Base-by-base conservation (phyloP, 2,888 invertebrate species). In the Ormia ochracea region DNA sequence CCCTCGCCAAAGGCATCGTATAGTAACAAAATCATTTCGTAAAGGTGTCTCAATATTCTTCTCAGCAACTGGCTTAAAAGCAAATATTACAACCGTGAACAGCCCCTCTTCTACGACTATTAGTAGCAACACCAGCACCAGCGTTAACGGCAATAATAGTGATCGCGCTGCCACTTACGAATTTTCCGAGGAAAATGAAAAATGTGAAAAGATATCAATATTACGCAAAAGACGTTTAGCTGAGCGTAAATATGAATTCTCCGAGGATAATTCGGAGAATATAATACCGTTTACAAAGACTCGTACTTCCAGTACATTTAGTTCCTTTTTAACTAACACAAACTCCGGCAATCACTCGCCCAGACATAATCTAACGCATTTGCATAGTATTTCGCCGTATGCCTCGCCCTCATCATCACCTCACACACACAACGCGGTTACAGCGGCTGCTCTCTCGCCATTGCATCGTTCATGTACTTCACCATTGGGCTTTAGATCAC, bases 211-310 rank as follows among this genome's bases (percentile, higher is more conserved):
- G 85, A 92, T 96, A n/a, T 95, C 95, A 84, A 94, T 94, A 85
- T 96, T 95, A 86, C 92, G 96, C 6, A 95, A 96, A 87, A 92
- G 96, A 66, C 92, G 96, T 6, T 90, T 96, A 63, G 97, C 97
- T 0, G 96, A 97, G 85, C 97, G 97, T 88, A 96, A 96, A 87
- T 97, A 97, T 87, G 96, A 96, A 86, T 96, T 97, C 86, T 95
- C 95, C 0, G 96, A 96, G 84, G 96, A 96, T 78, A 92, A 93
- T 83, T 91, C 92, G 0, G 93, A 93, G 85, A 93, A 93, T 83
- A 92, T 93, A 73, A 91, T 93, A 85, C 90, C 87, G 54, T 89
- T 87, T 84, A 90, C 87, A 81, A 91, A 87, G 83, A 86, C 85
- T 79, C 86, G 85, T 41, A 85, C 85, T 41, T 72, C 82, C 38